phyloP scores from a whole-genome alignment of 2,888 invertebrate species.

The Cyaniris semiargus region DNA sequence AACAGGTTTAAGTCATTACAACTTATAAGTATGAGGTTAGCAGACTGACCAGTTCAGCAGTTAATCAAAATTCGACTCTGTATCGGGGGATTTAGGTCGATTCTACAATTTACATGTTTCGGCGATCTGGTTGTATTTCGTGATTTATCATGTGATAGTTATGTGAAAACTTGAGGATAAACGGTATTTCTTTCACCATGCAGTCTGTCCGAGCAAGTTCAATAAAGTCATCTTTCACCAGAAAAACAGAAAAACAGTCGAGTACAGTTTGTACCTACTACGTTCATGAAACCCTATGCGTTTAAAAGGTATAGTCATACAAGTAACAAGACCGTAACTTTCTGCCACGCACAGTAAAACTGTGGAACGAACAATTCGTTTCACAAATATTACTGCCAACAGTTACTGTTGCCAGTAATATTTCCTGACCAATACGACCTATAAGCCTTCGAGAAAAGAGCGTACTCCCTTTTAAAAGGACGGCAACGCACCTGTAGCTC shows the following conservation, averaged over 20 bases:
- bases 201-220: neutral
- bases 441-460: no score
- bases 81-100: neutral
- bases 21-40: neutral
- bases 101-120: neutral
- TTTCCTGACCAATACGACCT: no score
- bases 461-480: no score
- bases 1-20: slow-evolving; percentile 7
- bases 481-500: no score
- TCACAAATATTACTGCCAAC: no score
- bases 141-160: slow-evolving; percentile 17
- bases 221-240: neutral
- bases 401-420: no score
- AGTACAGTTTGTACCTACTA: no score
- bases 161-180: neutral
- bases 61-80: slow-evolving; percentile 5
- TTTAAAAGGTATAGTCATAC: no score
- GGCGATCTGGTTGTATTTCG: neutral
- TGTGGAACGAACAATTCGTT: no score
- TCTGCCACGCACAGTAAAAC: no score
- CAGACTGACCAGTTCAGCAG: neutral
- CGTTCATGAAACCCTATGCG: no score
- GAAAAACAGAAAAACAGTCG: neutral
- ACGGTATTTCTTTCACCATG: slow-evolving; percentile 1
- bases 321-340: no score